Conservation (phyloP, 2,113 vertebrate genomes). For the Notiomystis cincta region DNA sequence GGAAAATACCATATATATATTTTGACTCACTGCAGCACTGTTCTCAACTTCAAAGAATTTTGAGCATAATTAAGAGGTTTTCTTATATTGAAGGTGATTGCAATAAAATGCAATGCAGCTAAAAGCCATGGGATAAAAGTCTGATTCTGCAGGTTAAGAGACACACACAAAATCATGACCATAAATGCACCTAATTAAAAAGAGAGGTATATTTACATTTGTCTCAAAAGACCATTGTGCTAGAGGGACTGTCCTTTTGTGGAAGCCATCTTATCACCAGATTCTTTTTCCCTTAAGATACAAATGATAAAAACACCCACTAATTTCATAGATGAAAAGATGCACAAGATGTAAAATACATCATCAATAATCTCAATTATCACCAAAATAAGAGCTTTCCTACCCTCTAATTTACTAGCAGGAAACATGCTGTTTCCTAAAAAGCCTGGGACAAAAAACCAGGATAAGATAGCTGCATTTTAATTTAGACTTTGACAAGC, state of each 20-base stretch:
- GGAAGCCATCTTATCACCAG: neutral
- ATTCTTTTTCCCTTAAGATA: neutral
- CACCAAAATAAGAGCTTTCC: neutral
- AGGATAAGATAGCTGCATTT: neutral
- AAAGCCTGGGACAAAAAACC: neutral
- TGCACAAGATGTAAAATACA: neutral
- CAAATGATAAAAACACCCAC: neutral
- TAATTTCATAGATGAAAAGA: neutral
- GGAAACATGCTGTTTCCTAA: neutral
- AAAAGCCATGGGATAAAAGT: neutral
- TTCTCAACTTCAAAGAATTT: slow-evolving; percentile 33
- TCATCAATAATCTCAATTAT: neutral
- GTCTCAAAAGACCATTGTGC: neutral
- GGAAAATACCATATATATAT: neutral
- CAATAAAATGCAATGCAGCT: neutral
- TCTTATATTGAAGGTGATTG: neutral
- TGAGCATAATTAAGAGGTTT: slow-evolving; percentile 33
- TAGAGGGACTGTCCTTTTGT: neutral
- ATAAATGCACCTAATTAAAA: neutral
- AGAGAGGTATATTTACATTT: neutral
- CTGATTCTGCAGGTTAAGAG: neutral
- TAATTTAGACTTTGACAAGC: slow-evolving; percentile 11
- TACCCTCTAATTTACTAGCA: neutral
- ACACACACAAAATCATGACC: neutral
- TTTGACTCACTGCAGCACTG: neutral